Base-by-base conservation (phyloP, 2,888 invertebrate species). In the Coleophora flavipennella region DNA sequence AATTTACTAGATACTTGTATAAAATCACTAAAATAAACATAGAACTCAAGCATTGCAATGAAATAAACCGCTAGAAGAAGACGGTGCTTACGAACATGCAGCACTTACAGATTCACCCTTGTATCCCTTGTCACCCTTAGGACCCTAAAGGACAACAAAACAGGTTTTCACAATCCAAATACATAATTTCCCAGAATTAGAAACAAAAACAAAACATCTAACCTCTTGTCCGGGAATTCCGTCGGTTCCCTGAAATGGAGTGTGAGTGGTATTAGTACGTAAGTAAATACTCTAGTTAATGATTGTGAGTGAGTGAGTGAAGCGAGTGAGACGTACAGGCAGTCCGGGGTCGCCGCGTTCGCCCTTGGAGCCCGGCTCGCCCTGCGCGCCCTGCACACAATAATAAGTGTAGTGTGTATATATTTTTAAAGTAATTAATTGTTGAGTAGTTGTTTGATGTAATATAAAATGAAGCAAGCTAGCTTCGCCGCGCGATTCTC, bases 181-280 rank as follows among this genome's bases (percentile, higher is more conserved):
- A 42, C 20, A 29, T 9, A 27, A 12, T 31, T 36, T 10, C 14
- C 10, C 11, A 33, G 12, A 12, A 13, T 11, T 6, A 13, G 32
- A 13, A 39, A 12, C 20, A 12, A 8, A 13, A 1, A 12, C n/a
- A 36, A 36, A 29, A 40, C 67, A 6, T 20, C 20, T 85, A 87
- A 93, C 93, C 92, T 95, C 94, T 86, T 91, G 90, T 67, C 95
- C 95, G 62, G 95, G 95, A 70, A 96, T 96, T 65, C 95, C 95
- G 76, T 96, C 95, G 47, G 95, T 96, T 62, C 95, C 96, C 95
- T 95, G 88, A 69, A 90, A 89, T 39, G 37, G 41, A 42, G 45
- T 37, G 45, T 37, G 36, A 45, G 48, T 29, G 40, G 27, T 41
- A 46, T 40, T 40, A 41, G 42, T 33, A 32, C 35, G 3, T 3